Conservation (phyloP, 2,113 vertebrate species). For the Morone chrysops region DNA sequence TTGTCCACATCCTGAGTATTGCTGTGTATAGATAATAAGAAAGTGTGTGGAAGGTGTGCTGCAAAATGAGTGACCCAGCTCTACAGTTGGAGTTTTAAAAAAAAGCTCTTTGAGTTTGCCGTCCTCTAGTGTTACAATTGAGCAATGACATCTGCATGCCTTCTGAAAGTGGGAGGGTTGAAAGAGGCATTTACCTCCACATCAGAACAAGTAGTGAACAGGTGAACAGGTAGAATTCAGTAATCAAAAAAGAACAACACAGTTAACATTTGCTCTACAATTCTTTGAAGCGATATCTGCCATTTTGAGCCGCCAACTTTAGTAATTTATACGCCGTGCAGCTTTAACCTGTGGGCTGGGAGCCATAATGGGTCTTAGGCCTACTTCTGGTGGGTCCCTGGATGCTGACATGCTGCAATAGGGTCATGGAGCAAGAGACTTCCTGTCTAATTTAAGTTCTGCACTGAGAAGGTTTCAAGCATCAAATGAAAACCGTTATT, state of each 20-base stretch:
- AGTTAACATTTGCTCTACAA: background rate
- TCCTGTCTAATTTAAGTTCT: conserved; percentile 63
- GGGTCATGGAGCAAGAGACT: conserved; percentile 66
- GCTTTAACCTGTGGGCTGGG: conserved; percentile 51
- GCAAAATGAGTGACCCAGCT: background rate
- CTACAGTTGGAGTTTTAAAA: background rate
- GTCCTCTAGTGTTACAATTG: conserved; percentile 53
- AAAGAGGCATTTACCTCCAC: background rate
- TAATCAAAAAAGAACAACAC: background rate
- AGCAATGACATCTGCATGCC: conserved; percentile 14
- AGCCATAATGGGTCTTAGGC: conserved; percentile 59
- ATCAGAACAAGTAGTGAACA: background rate
- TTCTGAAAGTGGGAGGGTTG: background rate
- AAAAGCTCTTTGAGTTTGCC: conserved; percentile 29
- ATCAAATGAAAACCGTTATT: background rate
- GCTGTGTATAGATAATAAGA: background rate
- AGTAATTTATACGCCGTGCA: conserved; percentile 5
- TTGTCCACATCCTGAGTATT: too few relatives aligned
- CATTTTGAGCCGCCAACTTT: background rate
- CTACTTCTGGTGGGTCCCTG: conserved; percentile 69
- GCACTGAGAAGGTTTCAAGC: conserved; percentile 24
- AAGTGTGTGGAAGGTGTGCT: background rate
- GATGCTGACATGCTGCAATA: conserved; percentile 68
- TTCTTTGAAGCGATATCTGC: background rate
- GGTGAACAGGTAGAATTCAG: background rate